These are phyloP conservation scores for Pelecanoides urinatrix DNA, from an alignment of 2,113 vertebrate genomes.

Conservation along the genomic window DNA sequence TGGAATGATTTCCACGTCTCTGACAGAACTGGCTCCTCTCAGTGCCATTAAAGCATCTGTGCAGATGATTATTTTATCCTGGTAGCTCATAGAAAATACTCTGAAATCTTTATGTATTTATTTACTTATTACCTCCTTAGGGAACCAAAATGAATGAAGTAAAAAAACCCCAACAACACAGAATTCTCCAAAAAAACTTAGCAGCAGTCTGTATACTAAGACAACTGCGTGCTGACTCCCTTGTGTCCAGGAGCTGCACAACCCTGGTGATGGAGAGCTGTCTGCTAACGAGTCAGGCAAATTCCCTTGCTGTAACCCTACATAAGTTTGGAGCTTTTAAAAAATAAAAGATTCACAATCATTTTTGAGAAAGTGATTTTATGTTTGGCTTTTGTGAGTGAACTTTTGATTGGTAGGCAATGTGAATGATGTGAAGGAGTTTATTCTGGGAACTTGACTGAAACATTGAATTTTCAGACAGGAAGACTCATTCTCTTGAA, in stretches of 20 bases:
- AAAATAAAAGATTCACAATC: accelerated
- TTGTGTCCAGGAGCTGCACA: background rate
- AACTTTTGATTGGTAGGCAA: background rate
- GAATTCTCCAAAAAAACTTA: background rate
- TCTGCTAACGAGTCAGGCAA: background rate
- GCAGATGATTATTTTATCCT: background rate
- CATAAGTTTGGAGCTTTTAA: background rate
- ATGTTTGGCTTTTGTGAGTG: background rate
- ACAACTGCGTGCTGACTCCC: accelerated
- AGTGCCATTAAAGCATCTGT: background rate
- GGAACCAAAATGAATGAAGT: background rate
- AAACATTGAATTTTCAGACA: background rate
- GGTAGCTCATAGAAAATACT: background rate
- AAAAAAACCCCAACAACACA: background rate
- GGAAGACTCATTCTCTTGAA: background rate
- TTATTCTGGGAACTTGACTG: background rate
- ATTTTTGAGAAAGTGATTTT: background rate
- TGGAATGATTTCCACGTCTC: background rate
- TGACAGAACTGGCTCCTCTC: background rate
- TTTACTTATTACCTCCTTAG: background rate
- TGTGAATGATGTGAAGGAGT: background rate
- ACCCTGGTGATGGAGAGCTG: background rate
- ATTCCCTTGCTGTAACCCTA: background rate
- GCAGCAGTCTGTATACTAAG: background rate
- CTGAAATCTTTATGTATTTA: background rate